Conservation (phyloP, 2,888 invertebrate genomes). For the Tolmerus cingulatus region DNA sequence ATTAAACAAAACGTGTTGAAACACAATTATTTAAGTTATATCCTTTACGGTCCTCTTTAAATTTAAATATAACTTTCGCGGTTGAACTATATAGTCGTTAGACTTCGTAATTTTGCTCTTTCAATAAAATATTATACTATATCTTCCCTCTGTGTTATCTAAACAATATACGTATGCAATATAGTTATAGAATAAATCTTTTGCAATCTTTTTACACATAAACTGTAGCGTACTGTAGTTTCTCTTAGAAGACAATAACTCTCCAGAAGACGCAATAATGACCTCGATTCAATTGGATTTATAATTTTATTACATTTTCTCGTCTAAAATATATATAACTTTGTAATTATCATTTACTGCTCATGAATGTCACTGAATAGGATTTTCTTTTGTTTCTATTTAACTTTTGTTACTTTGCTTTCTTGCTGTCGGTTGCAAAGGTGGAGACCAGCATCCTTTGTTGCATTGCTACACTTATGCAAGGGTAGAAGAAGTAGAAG, state of each 20-base stretch:
- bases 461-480: background rate
- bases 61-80: constrained; percentile 24
- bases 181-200: constrained; percentile 18
- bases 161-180: constrained; percentile 20
- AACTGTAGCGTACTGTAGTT: constrained; percentile 6
- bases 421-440: background rate
- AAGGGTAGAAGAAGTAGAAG: background rate
- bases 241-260: background rate
- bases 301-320: constrained; percentile 1
- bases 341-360: background rate
- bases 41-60: background rate
- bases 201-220: constrained; percentile 24
- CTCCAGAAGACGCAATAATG: constrained; percentile 23
- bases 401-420: background rate
- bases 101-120: constrained; percentile 14
- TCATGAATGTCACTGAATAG: constrained; percentile 32
- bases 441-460: constrained; percentile 10
- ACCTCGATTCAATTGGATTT: background rate
- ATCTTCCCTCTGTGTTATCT: constrained; percentile 21
- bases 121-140: constrained; percentile 28
- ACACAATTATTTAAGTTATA: constrained; percentile 18
- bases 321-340: constrained; percentile 33
- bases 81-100: constrained; percentile 14
- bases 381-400: background rate
- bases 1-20: constrained; percentile 23